Base-by-base conservation (phyloP, 2,797 vertebrate species). In the Cheirogaleus major region DNA sequence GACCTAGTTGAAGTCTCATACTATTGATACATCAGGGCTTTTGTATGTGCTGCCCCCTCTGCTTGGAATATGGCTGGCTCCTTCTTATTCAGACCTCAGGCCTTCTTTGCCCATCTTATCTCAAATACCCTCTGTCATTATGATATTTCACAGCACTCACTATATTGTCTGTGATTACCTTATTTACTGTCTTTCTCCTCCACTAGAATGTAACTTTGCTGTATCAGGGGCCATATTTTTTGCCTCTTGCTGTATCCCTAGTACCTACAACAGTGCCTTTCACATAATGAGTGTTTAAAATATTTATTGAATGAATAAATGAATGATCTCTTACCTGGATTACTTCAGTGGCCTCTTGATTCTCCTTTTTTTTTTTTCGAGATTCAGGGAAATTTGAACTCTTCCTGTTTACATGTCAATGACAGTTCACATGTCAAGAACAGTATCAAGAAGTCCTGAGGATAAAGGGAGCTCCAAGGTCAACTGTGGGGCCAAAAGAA, bases 211-310 rank as follows among this genome's bases (percentile, higher is more conserved):
- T 80, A 92, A 93, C 3, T 63, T 85, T 12, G 7, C 18, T 75
- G 48, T 82, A 70, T 72, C 88, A 75, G n/a, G 30, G 73, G n/a
- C 69, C 41, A 27, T 17, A 1, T 20, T 61, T 83, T 63, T 87
- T 72, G 15, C 32, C 43, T 84, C 25, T 41, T 89, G 35, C 8
- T 86, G 11, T 75, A 75, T 80, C 27, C 48, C 57, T 69, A 63
- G 43, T 32, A 95, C 38, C 57, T 55, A 43, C 15, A n/a, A 93
- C 38, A 88, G n/a, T 83, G 72, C 45, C 80, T 93, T 96, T 93
- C 45, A 95, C 32, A 48, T 59, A 75, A 59, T 48, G 32, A 25
- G 15, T 67, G 41, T 63, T 93, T 75, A 81, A 6, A 89, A 48
- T 65, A 76, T 70, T 95, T 95, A 85, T 35, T 92, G n/a, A 84